A percentile compares a stretch with the other conserved stretches of the same genome.
phyloP scores from a whole-genome alignment of 2,888 invertebrate species.

The Therioaphis trifolii region DNA sequence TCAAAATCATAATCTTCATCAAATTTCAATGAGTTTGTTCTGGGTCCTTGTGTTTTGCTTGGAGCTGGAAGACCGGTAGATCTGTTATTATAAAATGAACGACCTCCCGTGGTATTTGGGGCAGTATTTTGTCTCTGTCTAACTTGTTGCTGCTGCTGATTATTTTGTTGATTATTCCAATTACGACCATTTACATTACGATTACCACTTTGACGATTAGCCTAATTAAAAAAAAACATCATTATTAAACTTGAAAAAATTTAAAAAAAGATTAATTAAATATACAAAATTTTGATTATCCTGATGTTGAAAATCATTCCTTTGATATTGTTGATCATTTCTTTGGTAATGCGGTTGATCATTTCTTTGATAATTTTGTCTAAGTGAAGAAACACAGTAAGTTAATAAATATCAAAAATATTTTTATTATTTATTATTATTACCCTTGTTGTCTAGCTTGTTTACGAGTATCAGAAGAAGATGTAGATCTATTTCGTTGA shows the following conservation, averaged over 20 bases:
- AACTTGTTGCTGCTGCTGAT: conserved; percentile 51
- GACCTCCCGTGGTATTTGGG: conserved; percentile 40
- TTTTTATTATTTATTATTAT: not conserved
- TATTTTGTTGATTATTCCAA: conserved; percentile 49
- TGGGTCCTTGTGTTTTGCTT: conserved; percentile 68
- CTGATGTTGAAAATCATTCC: conserved; percentile 59
- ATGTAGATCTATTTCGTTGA: conserved; percentile 53
- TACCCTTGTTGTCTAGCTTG: conserved; percentile 58
- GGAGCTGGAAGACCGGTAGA: conserved; percentile 63
- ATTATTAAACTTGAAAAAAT: not conserved
- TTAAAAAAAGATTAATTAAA: not conserved
- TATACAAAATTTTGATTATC: conserved; percentile 51
- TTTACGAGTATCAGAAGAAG: conserved; percentile 58
- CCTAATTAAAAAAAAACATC: not conserved
- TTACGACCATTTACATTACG: conserved; percentile 55
- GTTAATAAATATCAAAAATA: not conserved
- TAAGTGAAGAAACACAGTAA: not conserved
- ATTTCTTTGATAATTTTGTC: conserved; percentile 60
- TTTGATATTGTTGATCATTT: conserved; percentile 59
- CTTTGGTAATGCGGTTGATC: conserved; percentile 56
- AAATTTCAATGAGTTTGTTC: conserved; percentile 84
- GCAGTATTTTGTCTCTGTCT: conserved; percentile 34
- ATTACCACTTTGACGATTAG: conserved; percentile 55
- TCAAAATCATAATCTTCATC: conserved; percentile 99
- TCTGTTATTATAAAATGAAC: conserved; percentile 58